Conservation (phyloP, 2,797 vertebrate species). For the Momotus momota region DNA sequence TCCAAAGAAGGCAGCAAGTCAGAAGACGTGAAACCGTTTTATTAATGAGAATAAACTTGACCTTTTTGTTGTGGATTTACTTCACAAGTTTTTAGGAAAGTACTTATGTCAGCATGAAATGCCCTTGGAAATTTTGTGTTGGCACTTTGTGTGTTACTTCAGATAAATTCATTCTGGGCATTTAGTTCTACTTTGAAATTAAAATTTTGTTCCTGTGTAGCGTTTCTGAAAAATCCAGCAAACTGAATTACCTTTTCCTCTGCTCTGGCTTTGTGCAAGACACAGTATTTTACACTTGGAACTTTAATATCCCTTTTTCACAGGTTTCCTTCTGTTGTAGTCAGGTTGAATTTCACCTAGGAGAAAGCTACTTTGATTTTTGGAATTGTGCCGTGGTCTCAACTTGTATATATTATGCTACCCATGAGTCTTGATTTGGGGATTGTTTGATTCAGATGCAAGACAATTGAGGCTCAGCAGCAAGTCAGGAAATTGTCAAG, state of each 20-base stretch:
- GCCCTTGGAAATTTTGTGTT: neutral
- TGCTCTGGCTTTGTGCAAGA: neutral
- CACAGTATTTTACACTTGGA: neutral
- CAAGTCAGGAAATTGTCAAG: neutral
- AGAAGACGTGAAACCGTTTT: neutral
- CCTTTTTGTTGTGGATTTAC: neutral
- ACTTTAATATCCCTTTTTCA: neutral
- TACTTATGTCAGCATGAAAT: fast-evolving
- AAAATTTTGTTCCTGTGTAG: fast-evolving
- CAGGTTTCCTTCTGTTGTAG: neutral
- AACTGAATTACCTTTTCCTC: neutral
- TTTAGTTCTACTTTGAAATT: neutral
- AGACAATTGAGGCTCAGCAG: neutral
- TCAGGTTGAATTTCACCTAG: neutral
- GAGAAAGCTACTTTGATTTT: neutral
- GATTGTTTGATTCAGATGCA: neutral
- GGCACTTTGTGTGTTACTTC: neutral
- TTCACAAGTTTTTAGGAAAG: neutral
- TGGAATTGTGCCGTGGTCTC: neutral
- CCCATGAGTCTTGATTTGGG: neutral
- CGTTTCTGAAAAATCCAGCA: neutral
- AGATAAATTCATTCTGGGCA: neutral
- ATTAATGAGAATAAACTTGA: neutral
- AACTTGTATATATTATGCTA: neutral
- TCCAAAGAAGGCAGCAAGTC: neutral